Conservation (phyloP, 2,113 vertebrate genomes). For the Theristicus caerulescens region DNA sequence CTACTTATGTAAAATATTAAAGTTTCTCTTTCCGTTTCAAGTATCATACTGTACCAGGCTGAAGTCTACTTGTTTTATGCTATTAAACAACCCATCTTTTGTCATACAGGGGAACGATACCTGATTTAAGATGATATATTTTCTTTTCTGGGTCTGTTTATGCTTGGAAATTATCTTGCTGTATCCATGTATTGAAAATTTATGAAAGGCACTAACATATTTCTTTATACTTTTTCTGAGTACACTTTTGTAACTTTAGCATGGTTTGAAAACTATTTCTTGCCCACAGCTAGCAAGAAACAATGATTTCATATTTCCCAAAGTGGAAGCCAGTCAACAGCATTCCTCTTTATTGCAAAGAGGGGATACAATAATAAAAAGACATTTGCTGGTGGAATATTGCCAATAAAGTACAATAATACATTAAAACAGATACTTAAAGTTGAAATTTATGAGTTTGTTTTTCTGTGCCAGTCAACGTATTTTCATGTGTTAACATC, state of each 20-base stretch:
- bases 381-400: conserved; percentile 67
- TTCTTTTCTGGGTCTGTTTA: conserved; percentile 36
- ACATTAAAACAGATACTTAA: conserved; percentile 66
- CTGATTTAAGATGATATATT: conserved; percentile 41
- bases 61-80: conserved; percentile 9
- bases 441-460: conserved; percentile 73
- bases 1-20: background rate
- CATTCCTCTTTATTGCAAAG: conserved; percentile 56
- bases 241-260: conserved; percentile 35
- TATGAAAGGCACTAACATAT: conserved; percentile 38
- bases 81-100: conserved; percentile 23
- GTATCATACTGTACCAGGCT: background rate
- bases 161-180: conserved; percentile 51
- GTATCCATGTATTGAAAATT: conserved; percentile 32
- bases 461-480: conserved; percentile 70
- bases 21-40: background rate
- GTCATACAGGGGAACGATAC: background rate
- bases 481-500: conserved; percentile 71
- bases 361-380: conserved; percentile 57
- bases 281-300: conserved; percentile 55
- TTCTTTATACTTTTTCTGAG: conserved; percentile 27
- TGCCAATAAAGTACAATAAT: conserved; percentile 65
- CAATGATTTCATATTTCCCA: conserved; percentile 51
- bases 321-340: conserved; percentile 46
- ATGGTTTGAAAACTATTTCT: conserved; percentile 38